phyloP scores from a whole-genome alignment of 2,797 vertebrate genomes.

The Lateolabrax maculatus region DNA sequence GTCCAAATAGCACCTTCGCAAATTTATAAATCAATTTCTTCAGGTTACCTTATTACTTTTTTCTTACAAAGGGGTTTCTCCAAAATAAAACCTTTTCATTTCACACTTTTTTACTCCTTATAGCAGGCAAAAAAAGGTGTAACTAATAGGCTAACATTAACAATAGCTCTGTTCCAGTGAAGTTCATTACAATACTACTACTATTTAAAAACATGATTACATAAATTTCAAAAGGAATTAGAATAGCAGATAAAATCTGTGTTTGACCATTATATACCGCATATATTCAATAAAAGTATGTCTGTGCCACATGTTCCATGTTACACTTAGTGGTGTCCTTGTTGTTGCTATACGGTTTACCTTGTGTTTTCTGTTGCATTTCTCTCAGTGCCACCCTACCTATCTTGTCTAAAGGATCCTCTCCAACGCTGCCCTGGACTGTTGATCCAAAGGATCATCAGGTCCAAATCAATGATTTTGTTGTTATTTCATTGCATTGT shows the following conservation, averaged over 20 bases:
- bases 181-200: neutral
- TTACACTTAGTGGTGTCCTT: neutral
- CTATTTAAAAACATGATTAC: neutral
- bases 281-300: neutral
- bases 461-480: too few species aligned
- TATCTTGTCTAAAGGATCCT: neutral
- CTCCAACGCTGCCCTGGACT: neutral
- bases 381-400: neutral
- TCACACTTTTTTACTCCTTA: neutral
- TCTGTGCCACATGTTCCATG: neutral
- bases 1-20: conserved; percentile 1
- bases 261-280: neutral
- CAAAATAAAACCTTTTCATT: neutral
- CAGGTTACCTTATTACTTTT: neutral
- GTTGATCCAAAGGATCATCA: too few species aligned
- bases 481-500: neutral
- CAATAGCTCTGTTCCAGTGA: neutral
- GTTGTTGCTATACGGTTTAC: neutral
- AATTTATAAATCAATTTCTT: neutral
- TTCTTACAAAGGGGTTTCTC: neutral
- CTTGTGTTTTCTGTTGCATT: neutral
- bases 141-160: neutral
- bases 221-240: neutral
- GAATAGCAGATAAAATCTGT: neutral
- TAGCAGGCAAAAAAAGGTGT: neutral